phyloP scores from a whole-genome alignment of 2,113 vertebrate species.

The Sinocyclocheilus grahami region DNA sequence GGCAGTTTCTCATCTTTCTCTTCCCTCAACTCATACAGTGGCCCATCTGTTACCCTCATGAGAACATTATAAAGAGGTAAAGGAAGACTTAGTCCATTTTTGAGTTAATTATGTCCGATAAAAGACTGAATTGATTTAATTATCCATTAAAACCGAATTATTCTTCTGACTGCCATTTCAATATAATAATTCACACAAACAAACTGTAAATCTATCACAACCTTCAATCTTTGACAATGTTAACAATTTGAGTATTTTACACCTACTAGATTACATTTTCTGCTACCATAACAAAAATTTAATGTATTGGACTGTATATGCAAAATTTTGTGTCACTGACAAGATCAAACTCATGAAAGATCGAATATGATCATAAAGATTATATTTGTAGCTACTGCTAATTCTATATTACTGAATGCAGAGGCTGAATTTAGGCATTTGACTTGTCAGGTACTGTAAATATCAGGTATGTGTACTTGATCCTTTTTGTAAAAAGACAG shows the following conservation, averaged over 20 bases:
- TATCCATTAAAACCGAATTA: neutral
- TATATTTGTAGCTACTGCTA: neutral
- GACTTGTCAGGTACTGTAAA: neutral
- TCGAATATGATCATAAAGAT: neutral
- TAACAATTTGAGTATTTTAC: neutral
- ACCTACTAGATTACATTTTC: neutral
- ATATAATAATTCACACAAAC: neutral
- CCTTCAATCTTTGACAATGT: neutral
- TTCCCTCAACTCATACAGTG: neutral
- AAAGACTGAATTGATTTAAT: slow-evolving; percentile 1
- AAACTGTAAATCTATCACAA: neutral
- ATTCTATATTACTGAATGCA: neutral
- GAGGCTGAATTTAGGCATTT: neutral
- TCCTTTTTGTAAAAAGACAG: neutral
- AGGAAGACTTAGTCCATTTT: neutral
- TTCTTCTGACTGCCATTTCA: neutral
- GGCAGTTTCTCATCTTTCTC: neutral
- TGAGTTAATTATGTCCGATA: neutral
- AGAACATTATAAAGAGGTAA: neutral
- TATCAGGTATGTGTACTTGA: neutral
- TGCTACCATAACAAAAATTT: neutral
- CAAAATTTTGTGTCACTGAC: neutral
- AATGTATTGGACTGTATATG: neutral
- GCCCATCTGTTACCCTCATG: neutral
- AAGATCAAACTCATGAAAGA: neutral